Conservation (phyloP, 2,113 vertebrate species). For the Cryptotis parvus region DNA sequence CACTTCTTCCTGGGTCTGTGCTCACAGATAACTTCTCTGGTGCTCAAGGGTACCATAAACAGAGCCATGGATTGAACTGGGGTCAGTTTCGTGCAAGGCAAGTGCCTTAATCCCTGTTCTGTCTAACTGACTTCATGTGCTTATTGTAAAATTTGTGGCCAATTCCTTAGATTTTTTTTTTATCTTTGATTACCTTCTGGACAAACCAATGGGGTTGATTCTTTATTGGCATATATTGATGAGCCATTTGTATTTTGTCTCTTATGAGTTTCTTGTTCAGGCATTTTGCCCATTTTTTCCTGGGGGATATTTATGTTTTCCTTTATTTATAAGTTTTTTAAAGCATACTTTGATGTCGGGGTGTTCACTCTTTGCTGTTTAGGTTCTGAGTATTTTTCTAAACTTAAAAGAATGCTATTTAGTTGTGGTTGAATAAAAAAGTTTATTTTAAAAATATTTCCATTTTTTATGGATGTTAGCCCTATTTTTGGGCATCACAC, state of each 20-base stretch:
- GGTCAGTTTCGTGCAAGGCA: background rate
- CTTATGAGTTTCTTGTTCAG: slow-evolving; percentile 19
- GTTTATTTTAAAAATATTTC: slow-evolving; percentile 14
- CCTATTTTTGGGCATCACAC: background rate
- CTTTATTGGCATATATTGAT: background rate
- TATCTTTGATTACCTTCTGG: background rate
- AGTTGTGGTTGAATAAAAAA: slow-evolving; percentile 30
- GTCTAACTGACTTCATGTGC: background rate
- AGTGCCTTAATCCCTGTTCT: background rate
- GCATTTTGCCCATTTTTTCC: background rate
- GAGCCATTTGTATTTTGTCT: background rate
- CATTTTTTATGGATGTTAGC: slow-evolving; percentile 29
- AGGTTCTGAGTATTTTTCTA: background rate
- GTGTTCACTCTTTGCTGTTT: background rate
- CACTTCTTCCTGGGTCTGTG: no score
- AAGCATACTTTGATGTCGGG: slow-evolving; percentile 13
- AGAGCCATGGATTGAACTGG: background rate
- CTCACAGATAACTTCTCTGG: no score
- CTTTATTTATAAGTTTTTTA: background rate
- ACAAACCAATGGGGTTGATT: background rate
- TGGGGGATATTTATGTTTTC: background rate
- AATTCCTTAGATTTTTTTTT: background rate
- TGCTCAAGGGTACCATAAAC: no score
- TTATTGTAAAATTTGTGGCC: background rate
- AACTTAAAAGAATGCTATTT: background rate